Base-by-base conservation (phyloP, 2,888 invertebrate genomes). In the Oxyteleia sp. region DNA sequence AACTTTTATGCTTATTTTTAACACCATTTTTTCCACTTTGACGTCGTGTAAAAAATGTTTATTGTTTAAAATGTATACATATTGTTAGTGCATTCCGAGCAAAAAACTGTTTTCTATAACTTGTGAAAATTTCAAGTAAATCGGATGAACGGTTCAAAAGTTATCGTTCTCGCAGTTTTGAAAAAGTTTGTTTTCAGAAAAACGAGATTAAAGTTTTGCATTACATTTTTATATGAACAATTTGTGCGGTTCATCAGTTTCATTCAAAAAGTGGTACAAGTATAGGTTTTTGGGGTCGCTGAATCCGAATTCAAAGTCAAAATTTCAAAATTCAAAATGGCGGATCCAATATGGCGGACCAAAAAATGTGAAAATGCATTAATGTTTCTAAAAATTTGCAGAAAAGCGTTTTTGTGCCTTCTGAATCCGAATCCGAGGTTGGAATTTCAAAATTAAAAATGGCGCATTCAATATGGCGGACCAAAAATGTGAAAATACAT, bases 271-370 rank as follows among this genome's bases (percentile, higher is more conserved):
- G 4, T 7, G 8, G 32, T 32, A 8, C 4, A 32, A 7, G 4
- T 55, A 16, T 35, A 15, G 8, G 35, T 55, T 55, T 29, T 23
- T 23, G 23, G 23, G 49, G 49, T 49, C n/a, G 26, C 23, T 20
- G 53, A 53, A 53, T 15, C 26, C 13, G 53, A 53, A 53, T 53
- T 29, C 15, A 1, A 53, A 15, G 53, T 53, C 5, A 35, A 18
- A 55, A 16, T 55, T 35, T 15, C 15, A 11, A 35, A 55, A 55
- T 55, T 55, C 55, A 55, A 55, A 55, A 55, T 55, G 55, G 55
- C 20, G 57, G 38, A 57, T 61, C 61, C 38, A 61, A 61, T 45
- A 45, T 61, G 29, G 61, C 45, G 61, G 43, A 43, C 43, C 43
- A 61, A 59, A 43, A 59, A 26, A 20, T n/a, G 20, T 18, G 20